Evolutionary conservation across 1,140 invertebrate genomes (phyloP).

Genomic region (Charaxes varanes): DNA sequence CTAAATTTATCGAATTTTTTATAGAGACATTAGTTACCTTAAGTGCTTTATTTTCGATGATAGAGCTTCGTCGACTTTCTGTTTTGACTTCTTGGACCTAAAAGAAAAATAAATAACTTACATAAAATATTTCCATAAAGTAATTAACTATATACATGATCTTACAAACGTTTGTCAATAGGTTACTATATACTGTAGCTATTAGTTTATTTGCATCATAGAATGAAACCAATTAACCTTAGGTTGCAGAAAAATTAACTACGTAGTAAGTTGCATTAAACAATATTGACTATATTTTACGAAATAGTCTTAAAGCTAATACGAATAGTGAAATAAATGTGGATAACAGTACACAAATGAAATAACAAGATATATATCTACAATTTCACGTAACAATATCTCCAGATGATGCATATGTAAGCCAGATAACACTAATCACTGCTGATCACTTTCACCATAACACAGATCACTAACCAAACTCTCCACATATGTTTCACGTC

Average conservation of each 20-base stretch:
- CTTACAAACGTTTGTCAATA: not conserved
- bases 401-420: slow-evolving; percentile 1
- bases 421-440: not conserved
- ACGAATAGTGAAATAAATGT: too few relatives aligned
- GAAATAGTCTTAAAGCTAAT: too few relatives aligned
- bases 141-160: not conserved
- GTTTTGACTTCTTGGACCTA: slow-evolving; percentile 71
- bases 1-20: too few relatives aligned
- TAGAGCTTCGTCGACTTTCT: slow-evolving; percentile 78
- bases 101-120: slow-evolving; percentile 8
- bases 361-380: not conserved
- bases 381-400: not conserved
- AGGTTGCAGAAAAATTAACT: too few relatives aligned
- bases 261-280: too few relatives aligned
- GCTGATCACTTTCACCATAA: slow-evolving; percentile 9
- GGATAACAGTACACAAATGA: too few relatives aligned
- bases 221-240: too few relatives aligned
- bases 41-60: slow-evolving; percentile 75
- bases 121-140: not conserved
- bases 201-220: too few relatives aligned
- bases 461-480: slow-evolving; percentile 18
- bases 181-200: not conserved
- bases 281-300: too few relatives aligned
- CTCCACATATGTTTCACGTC: slow-evolving; percentile 15
- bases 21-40: slow-evolving; percentile 73